These are phyloP conservation scores for Kryptopterus vitreolus DNA, from an alignment of 2,797 vertebrate species.

Conservation along the genomic window DNA sequence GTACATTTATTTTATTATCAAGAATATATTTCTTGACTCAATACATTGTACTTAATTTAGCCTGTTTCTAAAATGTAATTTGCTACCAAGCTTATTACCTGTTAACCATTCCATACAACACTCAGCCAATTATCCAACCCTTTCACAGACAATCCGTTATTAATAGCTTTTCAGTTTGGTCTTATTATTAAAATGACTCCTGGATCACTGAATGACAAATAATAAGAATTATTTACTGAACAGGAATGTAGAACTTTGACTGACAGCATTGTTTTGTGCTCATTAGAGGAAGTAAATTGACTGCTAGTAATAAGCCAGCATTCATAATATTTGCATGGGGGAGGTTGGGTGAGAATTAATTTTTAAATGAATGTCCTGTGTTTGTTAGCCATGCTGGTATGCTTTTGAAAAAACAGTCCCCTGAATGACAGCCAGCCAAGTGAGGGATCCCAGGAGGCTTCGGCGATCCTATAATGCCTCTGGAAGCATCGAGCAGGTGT, in stretches of 20 bases:
- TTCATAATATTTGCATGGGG: conserved; percentile 70
- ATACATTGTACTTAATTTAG: conserved; percentile 62
- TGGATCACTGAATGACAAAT: conserved; percentile 66
- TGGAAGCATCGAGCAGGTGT: conserved; percentile 70
- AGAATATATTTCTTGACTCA: conserved; percentile 39
- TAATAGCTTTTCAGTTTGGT: conserved; percentile 60
- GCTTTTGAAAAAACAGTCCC: conserved; percentile 63
- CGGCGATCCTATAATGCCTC: conserved; percentile 67
- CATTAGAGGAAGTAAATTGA: conserved; percentile 76
- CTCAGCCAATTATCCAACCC: conserved; percentile 75
- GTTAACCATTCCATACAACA: conserved; percentile 66
- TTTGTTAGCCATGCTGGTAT: conserved; percentile 64
- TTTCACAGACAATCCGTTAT: conserved; percentile 65
- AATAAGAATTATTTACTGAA: conserved; percentile 66
- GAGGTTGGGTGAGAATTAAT: conserved; percentile 54
- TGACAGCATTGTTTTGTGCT: conserved; percentile 76
- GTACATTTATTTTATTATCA: conserved; percentile 34
- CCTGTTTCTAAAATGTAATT: conserved; percentile 70
- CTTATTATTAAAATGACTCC: conserved; percentile 68
- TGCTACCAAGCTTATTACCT: conserved; percentile 64
- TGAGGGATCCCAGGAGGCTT: conserved; percentile 54
- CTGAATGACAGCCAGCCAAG: conserved; percentile 58
- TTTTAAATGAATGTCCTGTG: conserved; percentile 33
- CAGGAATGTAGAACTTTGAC: conserved; percentile 64
- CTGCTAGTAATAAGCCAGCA: conserved; percentile 72